Conservation (phyloP, 2,113 vertebrate species). For the Perccottus glenii region DNA sequence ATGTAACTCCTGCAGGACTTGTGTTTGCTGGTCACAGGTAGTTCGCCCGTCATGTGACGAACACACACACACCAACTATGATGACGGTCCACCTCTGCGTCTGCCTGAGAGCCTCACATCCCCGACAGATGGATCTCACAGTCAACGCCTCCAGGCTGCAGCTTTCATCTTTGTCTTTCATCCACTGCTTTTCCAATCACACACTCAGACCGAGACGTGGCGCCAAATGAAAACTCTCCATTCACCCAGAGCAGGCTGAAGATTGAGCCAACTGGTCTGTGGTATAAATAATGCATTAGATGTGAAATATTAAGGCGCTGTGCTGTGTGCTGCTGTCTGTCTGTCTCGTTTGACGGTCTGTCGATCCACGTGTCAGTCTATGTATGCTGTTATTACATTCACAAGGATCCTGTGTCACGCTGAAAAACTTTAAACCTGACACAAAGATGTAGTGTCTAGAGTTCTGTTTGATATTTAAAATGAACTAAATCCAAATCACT, state of each 20-base stretch:
- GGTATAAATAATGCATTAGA: constrained; percentile 69
- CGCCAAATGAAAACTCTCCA: constrained; percentile 55
- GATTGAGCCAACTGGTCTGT: constrained; percentile 43
- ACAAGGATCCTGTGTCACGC: not conserved
- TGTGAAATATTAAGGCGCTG: constrained; percentile 68
- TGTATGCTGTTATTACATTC: constrained; percentile 1
- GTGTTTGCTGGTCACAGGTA: constrained; percentile 12
- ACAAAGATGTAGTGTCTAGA: not conserved
- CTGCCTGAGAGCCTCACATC: constrained; percentile 44
- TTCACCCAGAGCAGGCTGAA: constrained; percentile 63
- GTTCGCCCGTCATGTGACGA: constrained; percentile 6
- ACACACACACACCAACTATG: constrained; percentile 15
- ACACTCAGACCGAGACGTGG: constrained; percentile 21
- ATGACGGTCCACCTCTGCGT: constrained; percentile 26
- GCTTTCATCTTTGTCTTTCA: constrained; percentile 77
- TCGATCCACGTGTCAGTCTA: constrained; percentile 19
- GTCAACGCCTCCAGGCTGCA: constrained; percentile 51
- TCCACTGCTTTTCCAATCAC: constrained; percentile 49
- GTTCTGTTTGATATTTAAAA: no score
- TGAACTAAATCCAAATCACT: no score
- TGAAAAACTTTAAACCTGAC: not conserved
- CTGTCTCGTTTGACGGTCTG: constrained; percentile 49
- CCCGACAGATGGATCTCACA: constrained; percentile 68
- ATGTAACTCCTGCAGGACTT: not conserved
- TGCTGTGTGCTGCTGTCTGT: constrained; percentile 52